These are phyloP conservation scores for Rhogogaster chlorosoma DNA, from an alignment of 2,888 invertebrate genomes.

Conservation along the genomic window DNA sequence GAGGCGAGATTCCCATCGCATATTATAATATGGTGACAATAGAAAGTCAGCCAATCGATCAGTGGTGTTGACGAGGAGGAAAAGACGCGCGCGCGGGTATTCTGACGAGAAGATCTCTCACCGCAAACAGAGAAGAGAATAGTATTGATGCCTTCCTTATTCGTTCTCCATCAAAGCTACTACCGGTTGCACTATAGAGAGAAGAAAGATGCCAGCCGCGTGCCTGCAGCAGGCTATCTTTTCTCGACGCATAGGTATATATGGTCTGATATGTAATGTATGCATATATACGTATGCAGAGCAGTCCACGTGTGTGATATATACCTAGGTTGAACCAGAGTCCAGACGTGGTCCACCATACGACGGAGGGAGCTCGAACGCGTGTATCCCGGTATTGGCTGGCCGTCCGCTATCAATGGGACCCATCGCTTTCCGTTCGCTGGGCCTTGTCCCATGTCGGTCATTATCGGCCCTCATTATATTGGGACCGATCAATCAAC, in stretches of 20 bases:
- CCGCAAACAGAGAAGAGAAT: not conserved
- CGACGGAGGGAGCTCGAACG: constrained; percentile 16
- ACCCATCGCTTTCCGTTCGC: constrained; percentile 72
- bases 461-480: constrained; percentile 77
- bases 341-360: not conserved
- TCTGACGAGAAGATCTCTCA: not conserved
- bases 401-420: constrained; percentile 64
- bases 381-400: constrained; percentile 48
- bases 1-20: not conserved
- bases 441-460: constrained; percentile 73
- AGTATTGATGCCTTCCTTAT: constrained; percentile 11
- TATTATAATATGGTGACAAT: constrained; percentile 27
- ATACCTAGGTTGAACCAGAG: constrained; percentile 6
- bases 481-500: constrained; percentile 76
- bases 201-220: constrained; percentile 17
- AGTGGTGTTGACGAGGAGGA: constrained; percentile 19
- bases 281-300: not conserved
- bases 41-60: constrained; percentile 23
- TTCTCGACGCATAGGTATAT: not conserved
- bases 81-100: not conserved
- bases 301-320: not conserved
- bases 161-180: not conserved
- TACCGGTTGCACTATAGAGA: constrained; percentile 13
- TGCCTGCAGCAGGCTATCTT: not conserved
- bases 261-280: not conserved